Percentiles rank a stretch among this genome's conserved stretches.
phyloP scores from a whole-genome alignment of 2,888 invertebrate species.

The Tipula lateralis region DNA sequence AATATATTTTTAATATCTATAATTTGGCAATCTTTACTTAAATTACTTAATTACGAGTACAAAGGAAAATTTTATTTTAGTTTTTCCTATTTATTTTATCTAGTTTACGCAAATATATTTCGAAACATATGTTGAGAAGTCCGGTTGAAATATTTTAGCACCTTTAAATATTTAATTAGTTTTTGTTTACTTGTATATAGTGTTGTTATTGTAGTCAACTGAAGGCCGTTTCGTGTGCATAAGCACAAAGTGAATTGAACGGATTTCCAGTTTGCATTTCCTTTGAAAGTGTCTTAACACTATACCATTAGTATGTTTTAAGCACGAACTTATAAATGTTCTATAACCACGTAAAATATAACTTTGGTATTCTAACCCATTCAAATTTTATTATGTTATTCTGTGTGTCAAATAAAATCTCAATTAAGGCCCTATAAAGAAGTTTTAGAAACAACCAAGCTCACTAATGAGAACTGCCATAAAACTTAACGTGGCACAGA shows the following conservation, averaged over 20 bases:
- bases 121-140: not conserved
- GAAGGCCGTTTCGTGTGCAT: not conserved
- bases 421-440: no score
- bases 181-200: not conserved
- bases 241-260: not conserved
- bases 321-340: no score
- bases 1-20: not conserved
- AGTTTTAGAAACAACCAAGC: no score
- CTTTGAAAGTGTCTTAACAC: no score
- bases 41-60: not conserved
- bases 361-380: no score
- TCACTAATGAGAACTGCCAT: no score
- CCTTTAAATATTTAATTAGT: not conserved
- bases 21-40: not conserved
- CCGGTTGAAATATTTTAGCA: not conserved
- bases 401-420: no score
- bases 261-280: not conserved
- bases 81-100: not conserved
- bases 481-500: no score
- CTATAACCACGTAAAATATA: no score
- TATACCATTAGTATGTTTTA: no score
- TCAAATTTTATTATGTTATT: no score
- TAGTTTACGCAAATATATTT: not conserved
- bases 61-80: not conserved
- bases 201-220: not conserved